Base-by-base conservation (phyloP, 30 jellyfish, hydroid and myxozoan genomes). In the Nemopilema nomurai region DNA sequence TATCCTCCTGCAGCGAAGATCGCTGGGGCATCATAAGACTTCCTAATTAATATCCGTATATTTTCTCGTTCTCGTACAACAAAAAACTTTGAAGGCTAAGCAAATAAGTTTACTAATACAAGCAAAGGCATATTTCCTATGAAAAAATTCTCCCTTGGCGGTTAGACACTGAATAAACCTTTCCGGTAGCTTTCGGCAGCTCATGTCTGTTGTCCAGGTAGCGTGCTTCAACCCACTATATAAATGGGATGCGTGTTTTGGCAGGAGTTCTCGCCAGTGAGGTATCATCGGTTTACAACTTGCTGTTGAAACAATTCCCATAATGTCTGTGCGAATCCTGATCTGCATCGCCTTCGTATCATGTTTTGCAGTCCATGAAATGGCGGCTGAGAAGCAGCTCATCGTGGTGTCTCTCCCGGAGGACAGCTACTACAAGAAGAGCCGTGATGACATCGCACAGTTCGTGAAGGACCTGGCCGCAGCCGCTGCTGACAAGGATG, bases 361-460 rank as follows among this genome's bases (percentile, higher is more conserved):
- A 41, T 41, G 57, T 41, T 41, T 41, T 41, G 57, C 16, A 25
- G 78, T 77, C 33, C 52, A 3, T 32, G 79, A 25, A 23, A 62
- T 68, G 83, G 91, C 91, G n/a, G 85, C 91, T 8, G 87, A 84
- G 50, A 85, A 85, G 68, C 93, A 85, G 51, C 81, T 85, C 41
- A 85, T 85, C 25, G 88, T 85, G 1, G 88, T 85, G 62, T 65
- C 87, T 16, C 71, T 75, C 21, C 87, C 93, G 0, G 93, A 74
- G 41, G 83, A 85, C 81, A 69, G 66, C 23, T 85, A 85, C n/a
- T 85, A 85, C 84, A 66, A 76, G 49, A 76, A 74, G 25, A 63
- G 51, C 49, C 25, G 76, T 62, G 88, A 85, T 28, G 93, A 85
- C 33, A 85, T 85, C 25, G 86, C 83, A 22, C 77, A 66, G 19